phyloP scores from a whole-genome alignment of 2,888 invertebrate genomes.

The Allolobophora icterica region DNA sequence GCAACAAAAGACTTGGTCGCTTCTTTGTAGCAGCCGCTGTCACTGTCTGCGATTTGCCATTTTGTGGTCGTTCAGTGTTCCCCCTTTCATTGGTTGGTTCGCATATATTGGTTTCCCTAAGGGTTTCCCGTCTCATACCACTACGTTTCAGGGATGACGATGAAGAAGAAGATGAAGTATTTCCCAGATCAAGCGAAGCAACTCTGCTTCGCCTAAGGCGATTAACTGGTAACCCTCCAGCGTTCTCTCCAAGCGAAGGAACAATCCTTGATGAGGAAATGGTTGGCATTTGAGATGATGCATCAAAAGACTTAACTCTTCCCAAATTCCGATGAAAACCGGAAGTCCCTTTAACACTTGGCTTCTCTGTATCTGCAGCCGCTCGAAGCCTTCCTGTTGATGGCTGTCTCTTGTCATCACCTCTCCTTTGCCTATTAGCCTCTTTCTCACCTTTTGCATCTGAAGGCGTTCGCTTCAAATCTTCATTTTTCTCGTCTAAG shows the following conservation, averaged over 20 bases:
- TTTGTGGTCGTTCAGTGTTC: background rate
- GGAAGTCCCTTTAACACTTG: background rate
- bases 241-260: background rate
- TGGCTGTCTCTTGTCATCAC: background rate
- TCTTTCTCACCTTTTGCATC: background rate
- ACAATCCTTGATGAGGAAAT: background rate
- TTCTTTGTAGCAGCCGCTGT: background rate
- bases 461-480: background rate
- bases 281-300: background rate
- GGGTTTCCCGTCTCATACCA: background rate
- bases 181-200: background rate
- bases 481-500: constrained; percentile 1
- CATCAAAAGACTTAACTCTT: background rate
- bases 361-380: background rate
- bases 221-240: background rate
- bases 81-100: background rate
- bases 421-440: background rate
- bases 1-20: constrained; percentile 17
- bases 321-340: background rate
- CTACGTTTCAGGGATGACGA: constrained; percentile 8
- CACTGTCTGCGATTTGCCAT: background rate
- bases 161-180: background rate
- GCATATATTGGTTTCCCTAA: background rate
- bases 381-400: background rate
- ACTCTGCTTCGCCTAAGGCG: background rate